Evolutionary conservation across 2,888 invertebrate genomes (phyloP).

Genomic region (Helleia helle): DNA sequence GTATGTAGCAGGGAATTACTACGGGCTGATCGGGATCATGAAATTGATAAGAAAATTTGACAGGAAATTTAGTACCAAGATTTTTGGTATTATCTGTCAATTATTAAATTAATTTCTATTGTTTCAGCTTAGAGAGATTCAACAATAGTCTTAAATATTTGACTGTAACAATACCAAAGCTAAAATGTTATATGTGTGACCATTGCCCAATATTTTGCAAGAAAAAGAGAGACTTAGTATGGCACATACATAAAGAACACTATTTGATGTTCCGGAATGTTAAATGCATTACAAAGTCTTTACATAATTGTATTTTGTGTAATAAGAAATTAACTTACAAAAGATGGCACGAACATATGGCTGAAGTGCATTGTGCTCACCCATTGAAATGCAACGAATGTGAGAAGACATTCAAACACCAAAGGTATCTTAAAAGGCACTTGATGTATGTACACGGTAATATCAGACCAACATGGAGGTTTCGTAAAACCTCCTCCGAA

Average conservation of each 20-base stretch:
- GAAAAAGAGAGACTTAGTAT: not conserved
- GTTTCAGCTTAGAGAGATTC: not conserved
- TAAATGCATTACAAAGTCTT: constrained; percentile 4
- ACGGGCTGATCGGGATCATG: too few relatives aligned
- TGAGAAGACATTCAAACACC: constrained; percentile 19
- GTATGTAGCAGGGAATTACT: too few relatives aligned
- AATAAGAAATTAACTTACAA: constrained; percentile 23
- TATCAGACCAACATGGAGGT: constrained; percentile 11
- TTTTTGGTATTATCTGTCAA: too few relatives aligned
- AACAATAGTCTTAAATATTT: not conserved
- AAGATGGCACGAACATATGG: constrained; percentile 26
- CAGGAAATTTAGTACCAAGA: too few relatives aligned
- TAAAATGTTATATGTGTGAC: not conserved
- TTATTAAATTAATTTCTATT: too few relatives aligned
- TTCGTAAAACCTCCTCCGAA: not conserved
- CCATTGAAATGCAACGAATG: constrained; percentile 18
- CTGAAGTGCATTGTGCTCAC: constrained; percentile 18
- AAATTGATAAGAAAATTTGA: too few relatives aligned
- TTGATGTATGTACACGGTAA: constrained; percentile 15
- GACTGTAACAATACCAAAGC: not conserved
- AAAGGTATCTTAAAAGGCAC: constrained; percentile 20
- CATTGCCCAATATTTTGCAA: not conserved
- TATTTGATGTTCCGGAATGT: not conserved
- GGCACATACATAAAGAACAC: not conserved
- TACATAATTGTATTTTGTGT: constrained; percentile 19